A percentile compares a stretch with the other conserved stretches of the same genome.
phyloP scores from a whole-genome alignment of 2,113 vertebrate species.

The Cyprinodon tularosa region DNA sequence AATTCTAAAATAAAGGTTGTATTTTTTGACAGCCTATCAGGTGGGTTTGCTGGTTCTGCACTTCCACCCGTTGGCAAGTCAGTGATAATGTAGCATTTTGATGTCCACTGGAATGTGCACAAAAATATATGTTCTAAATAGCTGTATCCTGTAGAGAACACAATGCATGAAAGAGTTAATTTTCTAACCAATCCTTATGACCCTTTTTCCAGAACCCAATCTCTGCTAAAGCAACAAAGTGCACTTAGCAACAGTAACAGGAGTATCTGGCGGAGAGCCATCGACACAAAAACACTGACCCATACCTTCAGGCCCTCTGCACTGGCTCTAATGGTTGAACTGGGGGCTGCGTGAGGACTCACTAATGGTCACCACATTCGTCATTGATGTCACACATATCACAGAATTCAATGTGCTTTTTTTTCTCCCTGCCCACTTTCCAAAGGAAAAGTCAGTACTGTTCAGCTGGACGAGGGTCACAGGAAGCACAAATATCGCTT shows the following conservation, averaged over 20 bases:
- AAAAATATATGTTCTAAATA: neutral
- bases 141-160: neutral
- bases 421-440: constrained; percentile 40
- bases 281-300: constrained; percentile 65
- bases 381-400: constrained; percentile 61
- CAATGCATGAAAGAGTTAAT: neutral
- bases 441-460: constrained; percentile 48
- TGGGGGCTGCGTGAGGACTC: constrained; percentile 49
- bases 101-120: neutral
- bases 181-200: neutral
- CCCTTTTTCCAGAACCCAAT: constrained; percentile 46
- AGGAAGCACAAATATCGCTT: constrained; percentile 30
- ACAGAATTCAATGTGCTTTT: constrained; percentile 54
- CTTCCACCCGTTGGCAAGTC: neutral
- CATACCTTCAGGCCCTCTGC: constrained; percentile 45
- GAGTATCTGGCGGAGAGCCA: constrained; percentile 50
- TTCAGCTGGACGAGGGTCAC: constrained; percentile 34
- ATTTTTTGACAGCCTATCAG: neutral
- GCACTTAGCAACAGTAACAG: constrained; percentile 42
- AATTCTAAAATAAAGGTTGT: neutral
- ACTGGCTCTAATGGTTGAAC: constrained; percentile 58
- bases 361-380: constrained; percentile 64
- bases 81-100: neutral
- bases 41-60: neutral
- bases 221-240: constrained; percentile 54